Base-by-base conservation (phyloP, 2,797 vertebrate genomes). In the Emydoidea blandingii region DNA sequence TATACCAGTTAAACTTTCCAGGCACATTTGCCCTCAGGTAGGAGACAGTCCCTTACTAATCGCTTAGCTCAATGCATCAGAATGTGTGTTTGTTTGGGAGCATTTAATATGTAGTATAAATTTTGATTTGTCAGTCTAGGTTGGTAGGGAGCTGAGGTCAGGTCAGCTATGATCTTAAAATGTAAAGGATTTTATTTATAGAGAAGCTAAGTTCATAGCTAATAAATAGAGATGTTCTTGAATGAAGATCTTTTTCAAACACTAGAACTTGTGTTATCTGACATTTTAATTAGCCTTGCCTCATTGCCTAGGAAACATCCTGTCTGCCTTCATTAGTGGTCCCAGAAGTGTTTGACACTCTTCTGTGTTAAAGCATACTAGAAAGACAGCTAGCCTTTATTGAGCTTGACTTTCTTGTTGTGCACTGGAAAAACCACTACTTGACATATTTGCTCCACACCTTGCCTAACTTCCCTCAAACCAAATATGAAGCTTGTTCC, bases 231-330 rank as follows among this genome's bases (percentile, higher is more conserved):
- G 80, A 8, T 62, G 68, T 29, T 90, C 89, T 95, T 93, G 85
- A 16, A 80, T 76, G 90, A 94, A 90, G 34, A 31, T 85, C 79
- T 83, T 12, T 83, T 95, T 96, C 52, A 93, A 95, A 95, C 87
- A 96, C 88, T 50, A 59, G 87, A 94, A 94, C 53, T 88, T 95
- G 81, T 90, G 76, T 82, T 95, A 96, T 76, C 87, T 95, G 96
- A 96, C 93, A 96, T 95, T 95, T 95, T 95, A 97, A 97, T 97
- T 95, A 96, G 82, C 54, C 27, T 62, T 34, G 84, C 95, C 91
- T 94, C 86, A 94, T 90, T 96, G 93, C 83, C 87, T 97, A 93
- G 91, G 92, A 97, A 95, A 94, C 68, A 59, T 89, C 87, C 54
- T 74, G 16, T 95, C 93, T 92, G 93, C 79, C 88, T 95, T 54